A percentile compares a stretch with the other conserved stretches of the same genome.
Conservation (phyloP, 2,113 vertebrate genomes). For the Loxodonta africana region DNA sequence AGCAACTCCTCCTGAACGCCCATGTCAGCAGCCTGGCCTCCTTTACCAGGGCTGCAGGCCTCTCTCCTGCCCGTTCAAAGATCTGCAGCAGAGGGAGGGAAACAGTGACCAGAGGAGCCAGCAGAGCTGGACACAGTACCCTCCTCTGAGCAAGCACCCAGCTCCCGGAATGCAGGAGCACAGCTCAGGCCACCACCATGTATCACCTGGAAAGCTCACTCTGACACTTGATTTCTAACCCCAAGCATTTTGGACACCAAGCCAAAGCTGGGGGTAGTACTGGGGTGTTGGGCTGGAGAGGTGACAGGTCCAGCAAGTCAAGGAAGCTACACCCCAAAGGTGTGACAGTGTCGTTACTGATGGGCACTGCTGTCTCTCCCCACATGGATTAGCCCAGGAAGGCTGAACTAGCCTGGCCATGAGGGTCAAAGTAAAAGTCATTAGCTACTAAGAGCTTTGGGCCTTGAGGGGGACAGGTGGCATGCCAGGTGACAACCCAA, state of each 20-base stretch:
- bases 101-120: not conserved
- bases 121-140: not conserved
- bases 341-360: accelerated
- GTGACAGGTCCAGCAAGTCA: accelerated
- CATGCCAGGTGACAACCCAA: not conserved
- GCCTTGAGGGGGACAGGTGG: not conserved
- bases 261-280: not conserved
- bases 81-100: slow-evolving; percentile 87
- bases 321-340: not conserved
- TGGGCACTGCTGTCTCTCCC: accelerated
- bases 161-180: not conserved
- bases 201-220: accelerated
- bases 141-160: accelerated
- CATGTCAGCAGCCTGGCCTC: accelerated
- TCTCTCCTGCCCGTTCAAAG: slow-evolving; percentile 81
- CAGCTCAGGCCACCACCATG: not conserved
- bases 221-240: not conserved
- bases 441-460: not conserved
- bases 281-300: not conserved
- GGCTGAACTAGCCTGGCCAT: accelerated
- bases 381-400: not conserved
- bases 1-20: not conserved
- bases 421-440: not conserved
- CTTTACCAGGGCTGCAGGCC: not conserved
- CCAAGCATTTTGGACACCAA: not conserved